Conservation (phyloP, 2,888 invertebrate genomes). For the Quadriops clusia region DNA sequence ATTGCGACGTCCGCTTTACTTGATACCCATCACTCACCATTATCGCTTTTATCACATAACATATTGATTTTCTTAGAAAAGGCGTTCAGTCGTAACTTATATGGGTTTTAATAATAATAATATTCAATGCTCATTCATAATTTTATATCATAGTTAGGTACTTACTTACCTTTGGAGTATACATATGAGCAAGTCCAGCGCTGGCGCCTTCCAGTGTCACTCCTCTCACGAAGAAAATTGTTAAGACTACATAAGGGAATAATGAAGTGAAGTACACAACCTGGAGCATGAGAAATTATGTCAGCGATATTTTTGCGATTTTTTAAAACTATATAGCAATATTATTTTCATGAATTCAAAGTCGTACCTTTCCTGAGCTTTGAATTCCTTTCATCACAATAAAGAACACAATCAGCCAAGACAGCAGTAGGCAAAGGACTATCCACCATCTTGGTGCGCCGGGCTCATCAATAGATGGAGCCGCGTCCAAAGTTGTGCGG, state of each 20-base stretch:
- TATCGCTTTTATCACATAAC: no score
- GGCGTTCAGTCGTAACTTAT: no score
- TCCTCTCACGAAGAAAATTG: conserved; percentile 87
- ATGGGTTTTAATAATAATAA: no score
- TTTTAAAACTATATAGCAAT: not conserved
- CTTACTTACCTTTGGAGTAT: conserved; percentile 70
- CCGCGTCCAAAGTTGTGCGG: conserved; percentile 75
- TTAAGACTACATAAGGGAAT: conserved; percentile 87
- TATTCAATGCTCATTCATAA: no score
- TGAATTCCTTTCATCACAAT: conserved; percentile 96
- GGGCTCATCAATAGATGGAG: conserved; percentile 73
- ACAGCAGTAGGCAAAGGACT: conserved; percentile 70
- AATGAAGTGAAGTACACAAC: conserved; percentile 92
- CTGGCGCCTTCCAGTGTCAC: conserved; percentile 78
- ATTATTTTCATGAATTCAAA: not conserved
- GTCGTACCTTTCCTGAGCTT: conserved; percentile 78
- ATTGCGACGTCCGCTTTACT: no score
- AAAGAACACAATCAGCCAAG: conserved; percentile 86
- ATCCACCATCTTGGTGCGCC: conserved; percentile 90
- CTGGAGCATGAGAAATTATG: conserved; percentile 38
- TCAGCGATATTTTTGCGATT: not conserved
- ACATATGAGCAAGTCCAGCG: conserved; percentile 81
- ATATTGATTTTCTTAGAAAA: no score
- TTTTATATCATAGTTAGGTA: conserved; percentile 3
- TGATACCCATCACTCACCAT: no score